Conservation (phyloP, 2,888 invertebrate genomes). For the Auanema sp. region DNA sequence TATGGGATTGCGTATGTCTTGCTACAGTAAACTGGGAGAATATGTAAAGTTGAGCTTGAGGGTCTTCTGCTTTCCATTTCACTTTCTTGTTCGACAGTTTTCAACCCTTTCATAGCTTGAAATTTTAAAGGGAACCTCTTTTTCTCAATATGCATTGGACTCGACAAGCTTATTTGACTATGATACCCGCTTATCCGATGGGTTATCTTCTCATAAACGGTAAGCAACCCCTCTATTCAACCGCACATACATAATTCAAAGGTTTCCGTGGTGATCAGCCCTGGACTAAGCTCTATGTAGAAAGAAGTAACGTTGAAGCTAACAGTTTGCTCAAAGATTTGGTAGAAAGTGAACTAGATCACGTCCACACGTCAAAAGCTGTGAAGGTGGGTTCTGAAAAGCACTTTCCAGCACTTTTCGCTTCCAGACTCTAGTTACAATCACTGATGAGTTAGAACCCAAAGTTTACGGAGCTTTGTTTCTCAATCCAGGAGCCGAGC, state of each 20-base stretch:
- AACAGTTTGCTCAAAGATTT: constrained; percentile 38
- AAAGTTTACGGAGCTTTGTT: constrained; percentile 45
- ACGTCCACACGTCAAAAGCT: neutral
- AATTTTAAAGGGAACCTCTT: neutral
- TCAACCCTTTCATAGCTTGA: neutral
- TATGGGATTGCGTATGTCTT: too few species aligned
- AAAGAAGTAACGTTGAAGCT: constrained; percentile 31
- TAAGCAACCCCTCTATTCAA: constrained; percentile 17
- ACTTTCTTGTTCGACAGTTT: too few species aligned
- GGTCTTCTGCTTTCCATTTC: too few species aligned
- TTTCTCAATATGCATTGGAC: constrained; percentile 13
- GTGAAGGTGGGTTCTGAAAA: neutral
- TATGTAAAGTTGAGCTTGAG: too few species aligned
- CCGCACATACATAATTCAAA: constrained; percentile 12
- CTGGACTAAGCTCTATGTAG: constrained; percentile 37
- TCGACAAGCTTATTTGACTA: constrained; percentile 36
- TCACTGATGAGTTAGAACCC: constrained; percentile 45
- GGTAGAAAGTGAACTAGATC: constrained; percentile 46
- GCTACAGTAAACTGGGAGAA: too few species aligned
- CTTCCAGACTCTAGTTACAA: constrained; percentile 27
- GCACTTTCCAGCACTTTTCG: neutral
- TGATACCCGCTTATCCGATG: constrained; percentile 39
- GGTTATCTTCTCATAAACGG: constrained; percentile 46
- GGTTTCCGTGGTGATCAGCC: constrained; percentile 46
- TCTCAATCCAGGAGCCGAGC: constrained; percentile 42